phyloP scores from a whole-genome alignment of 2,113 vertebrate genomes.

The Catharus fuscescens region DNA sequence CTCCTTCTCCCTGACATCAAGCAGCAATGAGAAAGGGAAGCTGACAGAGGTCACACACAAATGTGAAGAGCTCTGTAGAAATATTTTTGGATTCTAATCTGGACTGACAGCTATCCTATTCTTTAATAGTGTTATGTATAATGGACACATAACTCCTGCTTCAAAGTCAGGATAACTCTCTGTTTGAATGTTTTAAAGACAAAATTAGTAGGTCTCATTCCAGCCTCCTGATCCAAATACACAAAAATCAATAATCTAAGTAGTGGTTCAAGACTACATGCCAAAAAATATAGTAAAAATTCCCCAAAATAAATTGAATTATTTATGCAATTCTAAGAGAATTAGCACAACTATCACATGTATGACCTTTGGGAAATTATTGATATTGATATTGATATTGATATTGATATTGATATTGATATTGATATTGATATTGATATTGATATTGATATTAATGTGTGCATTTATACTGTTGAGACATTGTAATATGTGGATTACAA shows the following conservation, averaged over 20 bases:
- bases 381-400: not conserved
- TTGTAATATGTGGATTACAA: not conserved
- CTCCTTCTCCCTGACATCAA: not conserved
- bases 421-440: not conserved
- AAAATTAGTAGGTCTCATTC: not conserved
- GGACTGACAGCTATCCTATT: conserved; percentile 4
- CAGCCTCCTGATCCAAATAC: not conserved
- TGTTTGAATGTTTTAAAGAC: not conserved
- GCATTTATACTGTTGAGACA: not conserved
- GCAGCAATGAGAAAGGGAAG: not conserved
- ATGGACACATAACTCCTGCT: not conserved
- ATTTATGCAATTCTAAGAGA: not conserved
- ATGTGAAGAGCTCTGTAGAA: not conserved
- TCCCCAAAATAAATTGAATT: not conserved
- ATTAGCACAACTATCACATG: not conserved
- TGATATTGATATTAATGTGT: not conserved
- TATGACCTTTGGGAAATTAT: not conserved
- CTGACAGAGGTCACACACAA: not conserved
- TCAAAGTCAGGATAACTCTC: not conserved
- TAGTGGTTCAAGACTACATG: not conserved
- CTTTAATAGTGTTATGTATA: not conserved
- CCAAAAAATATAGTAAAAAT: not conserved
- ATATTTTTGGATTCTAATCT: not conserved
- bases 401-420: not conserved
- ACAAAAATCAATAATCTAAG: not conserved